These are phyloP conservation scores for Melopsittacus undulatus DNA, from an alignment of 2,797 vertebrate genomes.

Conservation along the genomic window DNA sequence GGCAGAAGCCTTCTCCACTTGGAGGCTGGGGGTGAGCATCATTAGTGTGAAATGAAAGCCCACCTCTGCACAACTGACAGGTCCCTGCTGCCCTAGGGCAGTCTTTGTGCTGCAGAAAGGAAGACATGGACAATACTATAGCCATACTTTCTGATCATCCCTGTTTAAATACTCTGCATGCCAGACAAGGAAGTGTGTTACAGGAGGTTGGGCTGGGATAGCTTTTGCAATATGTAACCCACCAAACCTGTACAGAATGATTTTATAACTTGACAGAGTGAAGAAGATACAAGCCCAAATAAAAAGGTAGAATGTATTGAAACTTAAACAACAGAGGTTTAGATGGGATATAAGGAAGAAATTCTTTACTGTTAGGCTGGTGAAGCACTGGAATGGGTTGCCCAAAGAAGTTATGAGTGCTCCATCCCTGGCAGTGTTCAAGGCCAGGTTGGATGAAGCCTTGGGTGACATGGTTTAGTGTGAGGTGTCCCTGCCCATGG, in stretches of 20 bases:
- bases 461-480: too few relatives aligned
- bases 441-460: too few relatives aligned
- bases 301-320: neutral
- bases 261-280: neutral
- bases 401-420: too few relatives aligned
- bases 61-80: slow-evolving; percentile 46
- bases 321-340: too few relatives aligned
- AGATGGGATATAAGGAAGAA: too few relatives aligned
- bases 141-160: slow-evolving; percentile 56
- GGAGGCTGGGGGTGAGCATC: neutral
- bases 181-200: slow-evolving; percentile 56
- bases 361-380: too few relatives aligned
- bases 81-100: slow-evolving; percentile 41
- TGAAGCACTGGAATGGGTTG: too few relatives aligned
- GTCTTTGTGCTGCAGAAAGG: slow-evolving; percentile 50
- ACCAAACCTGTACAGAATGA: neutral
- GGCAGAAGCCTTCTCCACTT: neutral
- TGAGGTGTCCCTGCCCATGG: too few relatives aligned
- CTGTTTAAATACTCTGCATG: slow-evolving; percentile 56
- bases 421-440: too few relatives aligned
- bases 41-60: slow-evolving; percentile 47
- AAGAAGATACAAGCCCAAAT: neutral
- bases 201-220: neutral
- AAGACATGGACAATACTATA: slow-evolving; percentile 30
- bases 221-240: neutral